Evolutionary conservation across 2,888 invertebrate species (phyloP), one percentile per base, ranked within the genome.

Genomic region (Strigamia maritima): DNA sequence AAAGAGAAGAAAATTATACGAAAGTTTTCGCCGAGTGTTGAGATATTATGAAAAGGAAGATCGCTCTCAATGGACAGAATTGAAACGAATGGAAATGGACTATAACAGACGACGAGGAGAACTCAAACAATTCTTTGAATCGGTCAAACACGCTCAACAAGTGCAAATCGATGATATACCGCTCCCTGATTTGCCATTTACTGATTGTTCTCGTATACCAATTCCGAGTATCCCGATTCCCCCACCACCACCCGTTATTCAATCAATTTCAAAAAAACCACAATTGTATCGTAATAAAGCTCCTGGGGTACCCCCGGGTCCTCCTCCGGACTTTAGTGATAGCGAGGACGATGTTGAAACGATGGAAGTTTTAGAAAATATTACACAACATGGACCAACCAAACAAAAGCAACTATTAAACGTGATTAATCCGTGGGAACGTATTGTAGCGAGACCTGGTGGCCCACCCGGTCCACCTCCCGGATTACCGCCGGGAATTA

Each of bases 31-130:
- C 83, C 90, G 97, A 84, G 96, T 98, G 49, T 90, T 96, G 85
- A 92, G 94, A 87, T 92, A 97, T 89, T 97, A 97, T 92, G 93
- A 96, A 84, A 95, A 96, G 88, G 97, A 98, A 86, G 97, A 98
- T 85, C 94, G 94, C 28, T 95, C 97, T 82, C 94, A 95, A 85
- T 97, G 94, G 91, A 90, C 92, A 2, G 97, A 97, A 82, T 86
- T 98, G 16, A 94, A 93, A 85, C 90, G 93, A 84, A 84, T 94
- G 85, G 94, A 97, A 87, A 90, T 92, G 82, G 97, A 98, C 81
- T 98, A 98, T 87, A 97, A 98, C 84, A 93, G 94, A 84, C 91
- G 94, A 82, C 89, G 95, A 82, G 90, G 92, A 81, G 92, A 94
- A 86, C 89, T 97, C 81, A 94, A 97, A 80, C 92, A 94, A 35